A percentile compares a stretch with the other conserved stretches of the same genome.
phyloP scores from a whole-genome alignment of 2,113 vertebrate genomes.

The Corythornis madagascariensis region DNA sequence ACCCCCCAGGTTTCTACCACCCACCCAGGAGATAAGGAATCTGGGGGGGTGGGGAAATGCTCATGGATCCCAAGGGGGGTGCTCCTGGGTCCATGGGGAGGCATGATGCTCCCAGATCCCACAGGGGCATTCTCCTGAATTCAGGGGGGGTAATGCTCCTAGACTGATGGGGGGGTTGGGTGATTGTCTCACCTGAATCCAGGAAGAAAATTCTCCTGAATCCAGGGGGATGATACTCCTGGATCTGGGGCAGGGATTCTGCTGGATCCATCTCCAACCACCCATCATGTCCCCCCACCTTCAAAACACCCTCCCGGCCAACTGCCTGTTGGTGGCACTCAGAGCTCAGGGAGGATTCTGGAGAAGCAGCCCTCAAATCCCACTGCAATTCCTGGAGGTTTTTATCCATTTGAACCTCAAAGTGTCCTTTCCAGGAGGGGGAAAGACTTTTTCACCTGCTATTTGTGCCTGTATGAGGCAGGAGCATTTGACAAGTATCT shows the following conservation, averaged over 20 bases:
- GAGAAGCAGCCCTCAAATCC: neutral
- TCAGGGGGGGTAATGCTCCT: neutral
- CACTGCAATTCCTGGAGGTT: conserved; percentile 16
- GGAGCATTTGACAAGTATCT: conserved; percentile 39
- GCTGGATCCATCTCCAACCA: neutral
- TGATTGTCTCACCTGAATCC: neutral
- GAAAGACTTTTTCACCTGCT: neutral
- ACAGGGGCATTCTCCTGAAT: neutral
- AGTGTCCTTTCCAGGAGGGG: conserved; percentile 11
- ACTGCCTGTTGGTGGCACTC: neutral
- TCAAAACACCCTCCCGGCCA: neutral
- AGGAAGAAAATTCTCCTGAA: neutral
- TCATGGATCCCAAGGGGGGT: neutral
- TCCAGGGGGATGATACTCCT: neutral
- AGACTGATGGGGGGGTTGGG: neutral
- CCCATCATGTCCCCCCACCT: neutral
- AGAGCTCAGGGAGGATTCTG: conserved; percentile 11
- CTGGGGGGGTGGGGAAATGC: neutral
- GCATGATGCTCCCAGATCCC: neutral
- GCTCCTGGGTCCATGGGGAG: neutral
- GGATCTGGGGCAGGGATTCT: neutral
- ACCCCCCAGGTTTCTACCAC: neutral
- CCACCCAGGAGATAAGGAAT: neutral
- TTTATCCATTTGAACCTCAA: conserved; percentile 27
- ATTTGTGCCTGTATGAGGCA: conserved; percentile 16